Conservation (phyloP, 1,140 invertebrate genomes). For the Babylonia areolata region DNA sequence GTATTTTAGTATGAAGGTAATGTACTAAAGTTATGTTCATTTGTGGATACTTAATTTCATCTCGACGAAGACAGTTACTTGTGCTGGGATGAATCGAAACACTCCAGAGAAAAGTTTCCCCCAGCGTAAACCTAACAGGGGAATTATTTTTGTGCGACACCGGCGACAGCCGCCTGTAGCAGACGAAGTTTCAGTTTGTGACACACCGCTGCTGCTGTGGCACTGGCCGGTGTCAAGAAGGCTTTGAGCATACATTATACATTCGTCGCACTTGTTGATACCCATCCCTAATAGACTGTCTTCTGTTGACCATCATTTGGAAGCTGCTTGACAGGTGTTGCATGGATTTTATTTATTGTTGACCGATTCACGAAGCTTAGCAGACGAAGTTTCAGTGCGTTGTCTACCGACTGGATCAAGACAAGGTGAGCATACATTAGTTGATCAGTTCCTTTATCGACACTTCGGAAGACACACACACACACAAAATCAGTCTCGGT, state of each 20-base stretch:
- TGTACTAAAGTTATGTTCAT: no score
- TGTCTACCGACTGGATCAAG: conserved; percentile 1
- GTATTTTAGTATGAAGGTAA: no score
- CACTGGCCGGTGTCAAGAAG: conserved; percentile 2
- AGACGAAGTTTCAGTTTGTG: conserved; percentile 3
- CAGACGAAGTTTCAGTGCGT: not conserved
- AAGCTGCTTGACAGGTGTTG: not conserved
- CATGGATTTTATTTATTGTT: not conserved
- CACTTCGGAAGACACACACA: not conserved
- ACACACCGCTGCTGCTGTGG: not conserved
- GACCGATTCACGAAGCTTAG: not conserved
- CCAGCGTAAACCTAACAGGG: not conserved
- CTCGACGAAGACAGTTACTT: no score
- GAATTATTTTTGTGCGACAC: not conserved
- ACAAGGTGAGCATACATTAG: conserved; percentile 11
- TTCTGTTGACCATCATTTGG: not conserved
- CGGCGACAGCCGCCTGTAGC: not conserved
- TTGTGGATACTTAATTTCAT: no score
- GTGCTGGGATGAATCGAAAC: no score
- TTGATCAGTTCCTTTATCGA: conserved; percentile 2
- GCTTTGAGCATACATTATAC: conserved; percentile 8
- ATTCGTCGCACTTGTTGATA: not conserved
- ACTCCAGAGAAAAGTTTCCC: not conserved
- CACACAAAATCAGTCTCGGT: not conserved
- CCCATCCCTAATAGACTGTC: not conserved